Evolutionary conservation across 2,888 invertebrate genomes (phyloP).

Genomic region (Apamea monoglypha): DNA sequence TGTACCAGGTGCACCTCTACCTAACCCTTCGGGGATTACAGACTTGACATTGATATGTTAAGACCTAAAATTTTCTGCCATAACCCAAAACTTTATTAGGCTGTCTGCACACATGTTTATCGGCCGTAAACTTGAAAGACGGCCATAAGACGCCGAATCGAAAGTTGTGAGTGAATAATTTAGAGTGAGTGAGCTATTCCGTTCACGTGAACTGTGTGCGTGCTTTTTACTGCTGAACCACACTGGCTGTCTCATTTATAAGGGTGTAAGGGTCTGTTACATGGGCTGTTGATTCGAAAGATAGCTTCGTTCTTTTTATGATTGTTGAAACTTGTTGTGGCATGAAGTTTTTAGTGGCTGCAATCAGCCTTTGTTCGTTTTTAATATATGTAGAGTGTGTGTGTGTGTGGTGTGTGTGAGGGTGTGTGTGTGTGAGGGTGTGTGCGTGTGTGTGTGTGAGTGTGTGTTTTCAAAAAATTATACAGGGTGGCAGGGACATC

Average conservation of each 20-base stretch:
- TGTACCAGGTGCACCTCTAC: background rate
- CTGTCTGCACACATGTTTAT: conserved; percentile 59
- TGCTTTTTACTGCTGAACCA: conserved; percentile 44
- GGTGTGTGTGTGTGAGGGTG: too few relatives aligned
- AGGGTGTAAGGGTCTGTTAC: conserved; percentile 35
- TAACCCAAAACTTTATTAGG: conserved; percentile 47
- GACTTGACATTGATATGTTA: too few relatives aligned
- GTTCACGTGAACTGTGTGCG: conserved; percentile 48
- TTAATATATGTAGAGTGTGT: too few relatives aligned
- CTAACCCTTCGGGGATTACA: background rate
- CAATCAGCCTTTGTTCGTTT: background rate
- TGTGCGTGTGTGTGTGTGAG: too few relatives aligned
- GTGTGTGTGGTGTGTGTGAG: too few relatives aligned
- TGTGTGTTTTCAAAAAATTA: too few relatives aligned
- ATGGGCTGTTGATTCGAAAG: background rate
- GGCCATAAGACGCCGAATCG: conserved; percentile 54
- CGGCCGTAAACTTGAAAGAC: conserved; percentile 59
- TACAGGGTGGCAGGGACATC: too few relatives aligned
- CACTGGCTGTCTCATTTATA: conserved; percentile 44
- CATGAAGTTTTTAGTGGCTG: background rate
- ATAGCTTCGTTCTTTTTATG: background rate
- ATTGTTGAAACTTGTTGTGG: background rate
- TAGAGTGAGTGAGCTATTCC: conserved; percentile 52
- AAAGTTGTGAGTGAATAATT: conserved; percentile 65
- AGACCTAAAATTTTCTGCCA: conserved; percentile 29